Base-by-base conservation (phyloP, 2,888 invertebrate genomes). In the Baronia brevicornis region DNA sequence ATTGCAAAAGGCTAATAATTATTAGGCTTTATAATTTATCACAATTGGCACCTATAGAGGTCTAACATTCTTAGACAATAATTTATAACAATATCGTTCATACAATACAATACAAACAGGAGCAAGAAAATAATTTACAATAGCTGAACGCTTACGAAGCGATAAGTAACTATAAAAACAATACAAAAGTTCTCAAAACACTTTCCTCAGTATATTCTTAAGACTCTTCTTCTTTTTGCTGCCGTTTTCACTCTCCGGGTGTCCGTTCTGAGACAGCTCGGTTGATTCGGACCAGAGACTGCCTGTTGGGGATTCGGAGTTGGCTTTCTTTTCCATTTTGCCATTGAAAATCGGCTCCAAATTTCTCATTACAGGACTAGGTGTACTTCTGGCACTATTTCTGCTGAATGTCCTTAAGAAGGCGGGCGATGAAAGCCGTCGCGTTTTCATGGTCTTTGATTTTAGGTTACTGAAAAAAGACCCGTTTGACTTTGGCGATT, bases 151-250 rank as follows among this genome's bases (percentile, higher is more conserved):
- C 35, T 31, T 18, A 27, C 13, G 23, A 41, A 45, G 42, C 33
- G 41, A 45, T 31, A 6, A 32, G 45, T 50, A 56, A 56, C 52
- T 51, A 45, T 35, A 41, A 22, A 45, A 30, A 30, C 41, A 51
- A 41, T 51, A 46, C 44, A 44, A 43, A 41, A 48, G 51, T 56
- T 45, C 49, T 88, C 86, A 91, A 85, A 93, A 93, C 62, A 93
- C 90, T 85, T 92, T 93, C 53, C 89, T 92, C 60, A 93, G 87
- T 64, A 93, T 89, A 72, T 90, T 91, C 66, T 90, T 92, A 46
- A 94, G 85, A 55, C 90, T 87, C 58, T 89, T 89, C 65, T 90
- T 91, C 53, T 89, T 89, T 38, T 65, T 55, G 14, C 63, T 57
- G 33, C 56, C 56, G 33, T 53, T 62, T 30, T 66, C 72, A 31